Evolutionary conservation across 2,888 invertebrate species (phyloP).

Genomic region (Nudaria mundana): DNA sequence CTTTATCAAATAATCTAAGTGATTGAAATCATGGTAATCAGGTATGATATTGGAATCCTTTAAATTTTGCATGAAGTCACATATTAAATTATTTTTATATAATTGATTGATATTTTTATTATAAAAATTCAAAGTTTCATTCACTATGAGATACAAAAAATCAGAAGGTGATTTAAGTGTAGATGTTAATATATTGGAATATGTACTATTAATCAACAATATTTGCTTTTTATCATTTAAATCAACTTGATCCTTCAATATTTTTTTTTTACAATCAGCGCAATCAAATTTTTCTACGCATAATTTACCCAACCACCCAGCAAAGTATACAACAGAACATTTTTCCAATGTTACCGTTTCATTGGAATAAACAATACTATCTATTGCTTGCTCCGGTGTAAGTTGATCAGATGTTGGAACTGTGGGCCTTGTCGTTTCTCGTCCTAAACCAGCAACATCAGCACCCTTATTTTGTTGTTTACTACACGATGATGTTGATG

Average conservation of each 20-base stretch:
- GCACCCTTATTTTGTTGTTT: background rate
- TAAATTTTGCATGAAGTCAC: background rate
- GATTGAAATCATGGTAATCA: conserved; percentile 1
- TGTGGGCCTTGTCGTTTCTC: background rate
- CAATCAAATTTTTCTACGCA: conserved; percentile 4
- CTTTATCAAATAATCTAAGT: conserved; percentile 7
- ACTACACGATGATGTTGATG: background rate
- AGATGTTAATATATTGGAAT: conserved; percentile 1
- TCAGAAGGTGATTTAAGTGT: background rate
- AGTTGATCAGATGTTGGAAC: background rate
- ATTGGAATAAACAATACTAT: background rate
- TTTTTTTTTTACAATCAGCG: background rate
- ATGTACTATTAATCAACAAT: conserved; percentile 20
- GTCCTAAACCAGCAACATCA: background rate
- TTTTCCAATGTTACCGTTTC: conserved; percentile 1
- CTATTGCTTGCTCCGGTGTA: background rate
- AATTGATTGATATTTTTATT: background rate
- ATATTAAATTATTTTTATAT: background rate
- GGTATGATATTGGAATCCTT: background rate
- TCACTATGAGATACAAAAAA: background rate
- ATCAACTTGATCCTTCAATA: conserved; percentile 4
- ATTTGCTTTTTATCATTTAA: conserved; percentile 18
- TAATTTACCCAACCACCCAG: conserved; percentile 22
- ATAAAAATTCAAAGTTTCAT: background rate
- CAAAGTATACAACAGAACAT: conserved; percentile 18